Percentiles rank a stretch among this genome's conserved stretches.
phyloP scores from a whole-genome alignment of 2,113 vertebrate genomes.

The Zootoca vivipara region DNA sequence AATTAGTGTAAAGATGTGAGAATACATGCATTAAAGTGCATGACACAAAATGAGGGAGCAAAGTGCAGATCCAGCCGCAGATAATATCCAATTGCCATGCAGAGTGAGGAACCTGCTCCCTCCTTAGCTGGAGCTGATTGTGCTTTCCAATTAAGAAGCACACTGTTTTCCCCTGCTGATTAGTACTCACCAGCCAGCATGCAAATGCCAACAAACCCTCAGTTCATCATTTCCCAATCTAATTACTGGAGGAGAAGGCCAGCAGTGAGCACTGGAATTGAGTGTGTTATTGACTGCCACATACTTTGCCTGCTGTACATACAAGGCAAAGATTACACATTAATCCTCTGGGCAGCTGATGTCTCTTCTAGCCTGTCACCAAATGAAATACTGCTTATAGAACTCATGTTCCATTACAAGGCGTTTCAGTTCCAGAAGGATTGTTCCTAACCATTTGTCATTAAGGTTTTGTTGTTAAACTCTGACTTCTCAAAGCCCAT shows the following conservation, averaged over 20 bases:
- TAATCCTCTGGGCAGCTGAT: constrained; percentile 49
- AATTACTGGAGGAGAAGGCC: constrained; percentile 56
- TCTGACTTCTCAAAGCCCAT: background rate
- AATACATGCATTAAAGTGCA: constrained; percentile 14
- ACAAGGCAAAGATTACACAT: constrained; percentile 47
- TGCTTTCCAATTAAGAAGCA: constrained; percentile 50
- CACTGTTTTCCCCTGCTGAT: constrained; percentile 43
- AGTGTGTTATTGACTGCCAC: constrained; percentile 53
- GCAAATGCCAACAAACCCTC: constrained; percentile 47
- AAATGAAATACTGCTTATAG: constrained; percentile 31
- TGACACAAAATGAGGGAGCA: background rate
- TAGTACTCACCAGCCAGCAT: constrained; percentile 50
- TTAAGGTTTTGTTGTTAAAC: background rate
- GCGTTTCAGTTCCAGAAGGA: background rate
- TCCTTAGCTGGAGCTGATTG: constrained; percentile 39
- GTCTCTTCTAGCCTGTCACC: constrained; percentile 49
- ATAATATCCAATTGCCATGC: background rate
- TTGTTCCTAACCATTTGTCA: rapidly evolving
- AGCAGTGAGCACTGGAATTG: constrained; percentile 52
- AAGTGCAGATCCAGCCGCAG: background rate
- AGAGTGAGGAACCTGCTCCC: constrained; percentile 19
- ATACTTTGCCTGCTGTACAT: constrained; percentile 27
- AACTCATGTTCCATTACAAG: constrained; percentile 26
- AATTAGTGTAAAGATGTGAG: constrained; percentile 24
- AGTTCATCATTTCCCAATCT: constrained; percentile 61